Percentiles rank a stretch among this genome's conserved stretches.
These are phyloP conservation scores for Apotomis betuletana DNA, from an alignment of 2,888 invertebrate species.

Conservation along the genomic window DNA sequence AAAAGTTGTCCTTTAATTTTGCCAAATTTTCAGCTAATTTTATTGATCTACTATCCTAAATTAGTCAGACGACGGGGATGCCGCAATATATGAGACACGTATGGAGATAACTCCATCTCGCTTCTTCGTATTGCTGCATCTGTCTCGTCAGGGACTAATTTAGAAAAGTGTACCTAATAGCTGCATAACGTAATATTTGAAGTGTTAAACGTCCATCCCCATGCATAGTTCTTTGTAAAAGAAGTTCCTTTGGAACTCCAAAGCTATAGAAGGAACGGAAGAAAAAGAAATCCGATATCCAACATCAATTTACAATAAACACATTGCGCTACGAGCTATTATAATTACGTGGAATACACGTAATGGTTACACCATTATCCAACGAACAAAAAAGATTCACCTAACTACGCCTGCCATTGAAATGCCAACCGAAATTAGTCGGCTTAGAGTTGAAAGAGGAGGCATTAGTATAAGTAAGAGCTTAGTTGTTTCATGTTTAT, in stretches of 20 bases:
- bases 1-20: no score
- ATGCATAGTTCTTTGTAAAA: not conserved
- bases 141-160: no score
- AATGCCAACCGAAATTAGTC: constrained; percentile 16
- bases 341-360: constrained; percentile 34
- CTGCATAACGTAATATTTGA: not conserved
- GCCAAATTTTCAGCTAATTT: no score
- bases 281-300: constrained; percentile 8
- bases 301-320: constrained; percentile 25
- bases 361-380: constrained; percentile 35
- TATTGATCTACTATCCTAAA: no score
- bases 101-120: no score
- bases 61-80: no score
- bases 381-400: constrained; percentile 34
- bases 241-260: no score
- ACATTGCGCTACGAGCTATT: constrained; percentile 19
- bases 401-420: constrained; percentile 14
- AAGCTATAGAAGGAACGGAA: constrained; percentile 12
- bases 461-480: not conserved
- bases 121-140: no score
- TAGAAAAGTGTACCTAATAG: no score
- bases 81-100: no score
- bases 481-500: constrained; percentile 6
- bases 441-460: constrained; percentile 7
- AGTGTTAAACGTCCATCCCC: not conserved